Conservation (phyloP, 2,888 invertebrate genomes). For the Ephialtes manifestator region DNA sequence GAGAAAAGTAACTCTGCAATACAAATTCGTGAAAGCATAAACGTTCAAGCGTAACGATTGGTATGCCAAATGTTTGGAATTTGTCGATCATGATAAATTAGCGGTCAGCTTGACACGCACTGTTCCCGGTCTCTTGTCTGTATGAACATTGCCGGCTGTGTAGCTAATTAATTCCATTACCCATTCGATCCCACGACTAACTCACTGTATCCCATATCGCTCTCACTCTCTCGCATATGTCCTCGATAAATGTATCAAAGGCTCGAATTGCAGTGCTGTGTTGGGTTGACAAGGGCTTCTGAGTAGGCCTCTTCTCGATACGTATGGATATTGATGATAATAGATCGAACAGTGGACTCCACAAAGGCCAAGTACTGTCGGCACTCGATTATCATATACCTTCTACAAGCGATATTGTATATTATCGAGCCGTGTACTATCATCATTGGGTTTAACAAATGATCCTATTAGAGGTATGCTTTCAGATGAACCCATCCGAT, state of each 20-base stretch:
- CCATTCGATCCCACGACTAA: slow-evolving; percentile 29
- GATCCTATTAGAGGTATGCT: background rate
- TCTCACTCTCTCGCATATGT: background rate
- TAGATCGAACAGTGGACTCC: background rate
- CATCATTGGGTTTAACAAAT: background rate
- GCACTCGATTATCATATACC: slow-evolving; percentile 39
- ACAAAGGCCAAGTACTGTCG: slow-evolving; percentile 12
- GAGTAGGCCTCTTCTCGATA: background rate
- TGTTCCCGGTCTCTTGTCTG: background rate
- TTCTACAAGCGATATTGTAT: slow-evolving; percentile 1
- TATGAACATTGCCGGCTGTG: slow-evolving; percentile 18
- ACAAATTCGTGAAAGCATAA: background rate
- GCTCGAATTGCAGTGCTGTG: background rate
- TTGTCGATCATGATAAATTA: slow-evolving; percentile 45
- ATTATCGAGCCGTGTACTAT: background rate
- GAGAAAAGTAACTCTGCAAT: background rate
- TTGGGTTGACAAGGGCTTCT: background rate
- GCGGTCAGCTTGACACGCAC: slow-evolving; percentile 20
- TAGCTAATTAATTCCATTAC: slow-evolving; percentile 54
- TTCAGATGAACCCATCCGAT: background rate
- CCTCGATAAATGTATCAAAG: slow-evolving; percentile 57
- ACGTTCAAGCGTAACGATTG: background rate
- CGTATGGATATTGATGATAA: slow-evolving; percentile 21
- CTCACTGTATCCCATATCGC: background rate
- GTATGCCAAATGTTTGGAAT: background rate